These are phyloP conservation scores for Choloepus didactylus DNA, from an alignment of 2,797 vertebrate genomes.

Conservation along the genomic window DNA sequence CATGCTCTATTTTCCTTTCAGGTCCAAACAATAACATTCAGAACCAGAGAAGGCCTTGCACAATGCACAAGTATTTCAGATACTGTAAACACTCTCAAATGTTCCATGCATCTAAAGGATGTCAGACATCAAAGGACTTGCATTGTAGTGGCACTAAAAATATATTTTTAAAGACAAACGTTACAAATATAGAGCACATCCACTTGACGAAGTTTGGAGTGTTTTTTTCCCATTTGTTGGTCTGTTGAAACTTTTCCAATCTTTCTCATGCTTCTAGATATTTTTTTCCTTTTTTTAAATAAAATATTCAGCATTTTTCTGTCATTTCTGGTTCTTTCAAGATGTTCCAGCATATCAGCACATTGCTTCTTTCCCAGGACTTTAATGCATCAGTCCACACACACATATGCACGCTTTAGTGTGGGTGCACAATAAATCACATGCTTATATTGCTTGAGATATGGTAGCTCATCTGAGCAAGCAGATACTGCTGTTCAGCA, in stretches of 20 bases:
- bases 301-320: not conserved
- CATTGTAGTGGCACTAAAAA: slow-evolving; percentile 49
- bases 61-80: slow-evolving; percentile 77
- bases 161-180: slow-evolving; percentile 45
- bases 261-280: not conserved
- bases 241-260: not conserved
- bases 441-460: not conserved
- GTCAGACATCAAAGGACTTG: slow-evolving; percentile 37
- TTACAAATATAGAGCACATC: not conserved
- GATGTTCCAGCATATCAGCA: not conserved
- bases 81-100: slow-evolving; percentile 79
- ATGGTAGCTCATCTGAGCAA: not conserved
- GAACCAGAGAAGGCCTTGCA: slow-evolving; percentile 83
- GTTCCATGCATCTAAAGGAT: slow-evolving; percentile 79
- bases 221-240: slow-evolving; percentile 15
- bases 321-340: not conserved
- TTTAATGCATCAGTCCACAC: not conserved
- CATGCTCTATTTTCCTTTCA: slow-evolving; percentile 74
- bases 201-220: not conserved
- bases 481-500: not conserved
- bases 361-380: not conserved
- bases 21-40: slow-evolving; percentile 78
- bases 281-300: not conserved
- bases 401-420: not conserved
- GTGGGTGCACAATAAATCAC: not conserved